phyloP scores from a whole-genome alignment of 2,888 invertebrate genomes.

The Spilosoma lubricipeda region DNA sequence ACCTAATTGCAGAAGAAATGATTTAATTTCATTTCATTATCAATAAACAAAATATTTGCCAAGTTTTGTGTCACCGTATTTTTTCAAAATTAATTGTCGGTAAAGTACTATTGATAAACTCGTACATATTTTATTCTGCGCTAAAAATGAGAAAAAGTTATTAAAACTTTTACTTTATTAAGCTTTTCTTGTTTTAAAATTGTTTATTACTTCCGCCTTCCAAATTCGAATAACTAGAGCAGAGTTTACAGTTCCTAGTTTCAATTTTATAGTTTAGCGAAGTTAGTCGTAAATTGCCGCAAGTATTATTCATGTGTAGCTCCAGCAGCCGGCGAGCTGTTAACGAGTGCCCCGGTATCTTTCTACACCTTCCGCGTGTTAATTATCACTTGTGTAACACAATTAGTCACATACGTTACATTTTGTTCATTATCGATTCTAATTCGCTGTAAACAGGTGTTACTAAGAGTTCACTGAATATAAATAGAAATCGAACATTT shows the following conservation, averaged over 20 bases:
- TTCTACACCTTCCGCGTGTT: conserved; percentile 72
- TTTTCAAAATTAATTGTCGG: neutral
- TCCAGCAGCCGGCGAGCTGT: conserved; percentile 62
- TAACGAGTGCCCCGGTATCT: conserved; percentile 63
- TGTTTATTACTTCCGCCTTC: conserved; percentile 14
- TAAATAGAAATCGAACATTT: neutral
- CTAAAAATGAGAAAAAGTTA: neutral
- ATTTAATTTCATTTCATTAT: neutral
- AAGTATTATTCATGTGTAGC: conserved; percentile 66
- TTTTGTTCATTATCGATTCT: conserved; percentile 46
- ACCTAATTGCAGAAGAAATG: too few species aligned
- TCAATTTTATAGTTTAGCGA: conserved; percentile 71
- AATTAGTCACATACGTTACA: conserved; percentile 57
- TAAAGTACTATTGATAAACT: too few species aligned
- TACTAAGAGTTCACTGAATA: conserved; percentile 11
- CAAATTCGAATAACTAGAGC: conserved; percentile 15
- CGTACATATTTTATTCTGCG: neutral
- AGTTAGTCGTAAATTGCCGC: conserved; percentile 66
- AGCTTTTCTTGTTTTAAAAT: neutral
- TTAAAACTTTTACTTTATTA: neutral
- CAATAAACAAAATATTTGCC: neutral
- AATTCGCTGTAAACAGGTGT: conserved; percentile 13
- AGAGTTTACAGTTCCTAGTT: conserved; percentile 58
- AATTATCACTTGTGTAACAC: conserved; percentile 71
- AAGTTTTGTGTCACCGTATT: neutral